These are phyloP conservation scores for Esox lucius DNA, from an alignment of 2,797 vertebrate species.

Conservation along the genomic window DNA sequence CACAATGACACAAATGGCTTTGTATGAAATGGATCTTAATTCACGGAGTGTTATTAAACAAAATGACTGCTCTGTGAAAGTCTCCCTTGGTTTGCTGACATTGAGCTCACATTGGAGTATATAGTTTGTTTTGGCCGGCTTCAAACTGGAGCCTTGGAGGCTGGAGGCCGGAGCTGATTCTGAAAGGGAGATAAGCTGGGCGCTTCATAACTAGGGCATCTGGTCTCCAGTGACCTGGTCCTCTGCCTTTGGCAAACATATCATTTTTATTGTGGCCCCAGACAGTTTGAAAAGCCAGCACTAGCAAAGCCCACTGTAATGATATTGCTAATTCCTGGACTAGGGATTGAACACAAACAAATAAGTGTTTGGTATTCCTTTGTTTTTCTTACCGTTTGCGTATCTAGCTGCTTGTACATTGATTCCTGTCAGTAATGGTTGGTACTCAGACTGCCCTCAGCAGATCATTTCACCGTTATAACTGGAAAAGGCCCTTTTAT, in stretches of 20 bases:
- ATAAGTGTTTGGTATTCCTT: slow-evolving; percentile 61
- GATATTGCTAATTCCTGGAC: slow-evolving; percentile 75
- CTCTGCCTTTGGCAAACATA: slow-evolving; percentile 74
- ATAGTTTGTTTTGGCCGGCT: slow-evolving; percentile 52
- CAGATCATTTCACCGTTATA: slow-evolving; percentile 42
- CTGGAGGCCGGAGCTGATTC: slow-evolving; percentile 64
- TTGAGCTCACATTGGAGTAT: slow-evolving; percentile 41
- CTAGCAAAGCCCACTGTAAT: slow-evolving; percentile 69
- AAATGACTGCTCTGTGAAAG: slow-evolving; percentile 36
- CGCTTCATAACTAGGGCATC: slow-evolving; percentile 77
- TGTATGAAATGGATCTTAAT: not conserved
- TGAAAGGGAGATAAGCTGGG: slow-evolving; percentile 66
- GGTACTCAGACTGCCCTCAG: slow-evolving; percentile 41
- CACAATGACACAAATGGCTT: not conserved
- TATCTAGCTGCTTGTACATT: slow-evolving; percentile 35
- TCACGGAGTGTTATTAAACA: slow-evolving; percentile 41
- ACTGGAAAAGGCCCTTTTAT: slow-evolving; percentile 34
- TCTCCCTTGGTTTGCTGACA: slow-evolving; percentile 42
- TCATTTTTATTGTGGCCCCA: slow-evolving; percentile 75
- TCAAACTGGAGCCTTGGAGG: not conserved
- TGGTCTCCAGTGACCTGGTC: slow-evolving; percentile 72
- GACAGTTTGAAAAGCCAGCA: slow-evolving; percentile 58
- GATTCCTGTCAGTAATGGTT: not conserved
- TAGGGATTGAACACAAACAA: slow-evolving; percentile 51
- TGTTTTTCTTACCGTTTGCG: slow-evolving; percentile 49